A percentile compares a stretch with the other conserved stretches of the same genome.
Conservation (phyloP, 2,797 vertebrate species). For the Neoniphon sammara region DNA sequence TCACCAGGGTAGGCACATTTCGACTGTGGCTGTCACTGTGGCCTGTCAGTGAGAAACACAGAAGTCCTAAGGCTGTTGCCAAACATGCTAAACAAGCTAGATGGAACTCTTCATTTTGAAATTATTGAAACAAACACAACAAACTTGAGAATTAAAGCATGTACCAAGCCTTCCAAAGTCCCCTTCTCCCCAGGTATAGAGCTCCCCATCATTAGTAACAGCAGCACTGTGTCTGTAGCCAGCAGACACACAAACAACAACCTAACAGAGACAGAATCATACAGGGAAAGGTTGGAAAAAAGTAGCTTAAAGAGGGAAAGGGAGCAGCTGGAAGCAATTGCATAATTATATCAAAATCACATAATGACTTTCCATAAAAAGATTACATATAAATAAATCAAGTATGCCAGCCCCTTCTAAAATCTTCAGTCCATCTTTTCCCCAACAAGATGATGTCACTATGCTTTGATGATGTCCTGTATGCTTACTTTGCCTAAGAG, state of each 20-base stretch:
- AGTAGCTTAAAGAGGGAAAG: too few species aligned
- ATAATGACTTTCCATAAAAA: not conserved
- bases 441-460: not conserved
- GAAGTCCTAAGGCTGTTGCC: not conserved
- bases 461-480: not conserved
- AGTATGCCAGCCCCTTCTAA: too few species aligned
- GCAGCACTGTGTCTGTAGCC: constrained; percentile 89
- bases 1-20: constrained; percentile 86
- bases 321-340: too few species aligned
- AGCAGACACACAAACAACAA: constrained; percentile 87
- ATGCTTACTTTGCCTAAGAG: constrained; percentile 83
- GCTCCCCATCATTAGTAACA: constrained; percentile 86
- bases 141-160: constrained; percentile 4
- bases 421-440: not conserved
- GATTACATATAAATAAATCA: not conserved
- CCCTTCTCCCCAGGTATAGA: constrained; percentile 89
- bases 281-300: not conserved
- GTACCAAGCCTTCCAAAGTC: constrained; percentile 87
- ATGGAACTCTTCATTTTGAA: not conserved
- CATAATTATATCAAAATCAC: not conserved
- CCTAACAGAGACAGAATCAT: constrained; percentile 64
- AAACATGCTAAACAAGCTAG: not conserved
- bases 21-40: constrained; percentile 88
- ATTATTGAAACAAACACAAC: not conserved
- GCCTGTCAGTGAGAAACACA: constrained; percentile 56